Evolutionary conservation across 1,140 invertebrate species (phyloP).

Genomic region (Atta cephalotes): DNA sequence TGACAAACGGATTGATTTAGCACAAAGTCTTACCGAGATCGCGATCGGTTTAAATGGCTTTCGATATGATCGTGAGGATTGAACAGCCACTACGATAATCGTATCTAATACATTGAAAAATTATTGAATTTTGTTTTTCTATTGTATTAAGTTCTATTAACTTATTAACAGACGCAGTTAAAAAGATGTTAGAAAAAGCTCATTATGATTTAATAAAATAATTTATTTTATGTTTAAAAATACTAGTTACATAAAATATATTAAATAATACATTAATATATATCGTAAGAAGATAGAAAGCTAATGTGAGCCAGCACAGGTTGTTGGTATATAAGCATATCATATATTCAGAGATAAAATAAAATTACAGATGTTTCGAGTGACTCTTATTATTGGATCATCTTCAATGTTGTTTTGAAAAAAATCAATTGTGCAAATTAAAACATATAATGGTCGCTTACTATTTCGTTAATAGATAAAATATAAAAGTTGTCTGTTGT

Average conservation of each 20-base stretch:
- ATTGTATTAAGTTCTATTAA: neutral
- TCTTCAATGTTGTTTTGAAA: too few relatives aligned
- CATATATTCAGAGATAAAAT: too few relatives aligned
- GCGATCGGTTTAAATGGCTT: conserved; percentile 37
- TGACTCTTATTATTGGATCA: too few relatives aligned
- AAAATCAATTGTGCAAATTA: too few relatives aligned
- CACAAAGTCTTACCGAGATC: conserved; percentile 28
- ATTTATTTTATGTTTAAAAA: neutral
- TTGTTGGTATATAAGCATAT: too few relatives aligned
- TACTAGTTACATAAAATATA: neutral
- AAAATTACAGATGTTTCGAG: too few relatives aligned
- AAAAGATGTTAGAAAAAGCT: neutral
- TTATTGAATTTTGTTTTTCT: conserved; percentile 39
- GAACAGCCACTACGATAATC: neutral
- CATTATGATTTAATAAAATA: neutral
- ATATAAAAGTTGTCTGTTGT: too few relatives aligned
- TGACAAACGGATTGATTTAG: conserved; percentile 24
- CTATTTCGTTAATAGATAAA: too few relatives aligned
- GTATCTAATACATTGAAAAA: conserved; percentile 34
- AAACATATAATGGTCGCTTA: too few relatives aligned
- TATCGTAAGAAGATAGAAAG: neutral
- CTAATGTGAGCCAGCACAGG: too few relatives aligned
- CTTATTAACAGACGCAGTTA: neutral
- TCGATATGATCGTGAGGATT: conserved; percentile 37
- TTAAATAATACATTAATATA: neutral